These are phyloP conservation scores for Gymnosoma rotundatum DNA, from an alignment of 2,888 invertebrate genomes.

Conservation along the genomic window DNA sequence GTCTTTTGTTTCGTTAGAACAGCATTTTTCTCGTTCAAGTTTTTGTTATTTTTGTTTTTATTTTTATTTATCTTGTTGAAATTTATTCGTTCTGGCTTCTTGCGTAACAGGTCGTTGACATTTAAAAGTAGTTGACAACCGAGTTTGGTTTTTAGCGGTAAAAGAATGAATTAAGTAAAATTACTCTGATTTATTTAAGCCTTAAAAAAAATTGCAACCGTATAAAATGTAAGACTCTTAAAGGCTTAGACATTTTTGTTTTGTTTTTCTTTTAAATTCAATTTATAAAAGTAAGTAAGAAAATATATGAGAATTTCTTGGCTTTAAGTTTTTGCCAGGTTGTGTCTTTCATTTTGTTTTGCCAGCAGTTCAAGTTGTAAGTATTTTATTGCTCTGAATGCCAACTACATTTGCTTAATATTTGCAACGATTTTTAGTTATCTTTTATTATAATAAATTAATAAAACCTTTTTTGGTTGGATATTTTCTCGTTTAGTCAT, in stretches of 20 bases:
- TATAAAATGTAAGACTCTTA: neutral
- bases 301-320: too few species aligned
- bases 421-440: too few species aligned
- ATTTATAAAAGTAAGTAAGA: too few species aligned
- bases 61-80: conserved; percentile 41
- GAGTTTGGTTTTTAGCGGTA: conserved; percentile 13
- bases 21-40: conserved; percentile 54
- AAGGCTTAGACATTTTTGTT: neutral
- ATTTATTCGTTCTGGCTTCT: conserved; percentile 59
- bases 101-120: conserved; percentile 70
- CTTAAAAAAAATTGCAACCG: conserved; percentile 20
- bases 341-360: too few species aligned
- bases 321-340: too few species aligned
- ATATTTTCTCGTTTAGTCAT: too few species aligned
- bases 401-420: too few species aligned
- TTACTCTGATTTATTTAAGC: conserved; percentile 43
- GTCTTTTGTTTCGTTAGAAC: conserved; percentile 66
- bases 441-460: too few species aligned
- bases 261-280: neutral
- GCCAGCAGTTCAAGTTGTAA: too few species aligned
- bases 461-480: too few species aligned
- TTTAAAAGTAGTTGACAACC: conserved; percentile 51
- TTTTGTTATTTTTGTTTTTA: conserved; percentile 19
- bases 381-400: too few species aligned
- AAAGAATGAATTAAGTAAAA: conserved; percentile 13